Base-by-base conservation (phyloP, 2,888 invertebrate species). In the Tachina fera region DNA sequence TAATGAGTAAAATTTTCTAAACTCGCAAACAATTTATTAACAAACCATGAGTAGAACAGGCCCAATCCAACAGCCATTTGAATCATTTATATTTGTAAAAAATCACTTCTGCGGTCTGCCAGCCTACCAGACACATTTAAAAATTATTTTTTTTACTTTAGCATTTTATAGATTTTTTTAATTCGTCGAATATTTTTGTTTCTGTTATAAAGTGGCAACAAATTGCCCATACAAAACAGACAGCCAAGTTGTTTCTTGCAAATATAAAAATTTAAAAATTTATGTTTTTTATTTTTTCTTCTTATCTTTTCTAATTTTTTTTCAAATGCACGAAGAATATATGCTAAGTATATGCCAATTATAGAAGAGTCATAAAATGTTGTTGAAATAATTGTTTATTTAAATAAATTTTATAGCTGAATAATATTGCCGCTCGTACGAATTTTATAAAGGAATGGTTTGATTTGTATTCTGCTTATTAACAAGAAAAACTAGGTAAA, bases 381-480 rank as follows among this genome's bases (percentile, higher is more conserved):
- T 81, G 74, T 74, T 51, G 67, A 56, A 81, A 74, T 81, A 51
- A 81, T 67, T 67, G 22, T 74, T 60, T 81, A 19, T 74, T 68
- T 60, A 68, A 74, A 68, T 51, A 60, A 31, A 68, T 74, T 80
- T 74, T 58, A 67, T 67, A 58, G 67, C 16, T 65, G 47, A 71
- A 71, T 72, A 61, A 63, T 11, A 72, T 47, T 71, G 41, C 39
- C 16, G 47, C 9, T 41, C 39, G 43, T 68, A 49, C 58, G 61
- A 16, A 14, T 51, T 51, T 79, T 16, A 39, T 60, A n/a, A 11
- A 49, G 1, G n/a, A 14, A n/a, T 4, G 31, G 22, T 76, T 31
- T n/a, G 5, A 39, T 75, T 41, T 60, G 11, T 49, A 10, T 13
- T 47, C 47, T 60, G 13, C 43, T 60, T 39, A 19, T 58, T 19